Evolutionary conservation across 2,113 vertebrate species (phyloP).

Genomic region (Rhipidura dahli): DNA sequence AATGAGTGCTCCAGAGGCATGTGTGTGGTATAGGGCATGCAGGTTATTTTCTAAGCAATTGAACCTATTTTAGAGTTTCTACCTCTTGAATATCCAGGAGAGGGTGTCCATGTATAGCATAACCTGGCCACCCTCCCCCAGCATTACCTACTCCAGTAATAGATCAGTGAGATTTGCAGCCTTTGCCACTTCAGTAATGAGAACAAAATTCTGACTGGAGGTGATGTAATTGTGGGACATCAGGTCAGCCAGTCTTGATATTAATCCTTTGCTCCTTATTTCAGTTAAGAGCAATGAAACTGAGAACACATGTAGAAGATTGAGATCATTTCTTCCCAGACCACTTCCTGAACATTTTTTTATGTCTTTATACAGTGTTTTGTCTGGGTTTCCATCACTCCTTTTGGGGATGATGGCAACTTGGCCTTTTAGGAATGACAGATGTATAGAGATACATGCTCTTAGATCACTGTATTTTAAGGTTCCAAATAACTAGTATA

Average conservation of each 20-base stretch:
- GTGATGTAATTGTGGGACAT: conserved; percentile 7
- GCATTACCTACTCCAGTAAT: not conserved
- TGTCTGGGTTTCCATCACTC: not conserved
- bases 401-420: not conserved
- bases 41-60: not conserved
- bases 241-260: conserved; percentile 13
- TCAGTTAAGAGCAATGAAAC: not conserved
- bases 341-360: not conserved
- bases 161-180: not conserved
- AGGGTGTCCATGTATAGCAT: not conserved
- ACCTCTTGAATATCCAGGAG: not conserved
- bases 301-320: not conserved
- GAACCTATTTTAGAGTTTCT: not conserved
- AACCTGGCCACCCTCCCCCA: not conserved
- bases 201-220: not conserved
- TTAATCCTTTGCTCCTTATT: conserved; percentile 27
- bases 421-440: not conserved
- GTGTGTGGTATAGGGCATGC: too few relatives aligned
- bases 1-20: not conserved
- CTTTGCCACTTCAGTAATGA: conserved; percentile 3
- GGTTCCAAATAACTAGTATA: not conserved
- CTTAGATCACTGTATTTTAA: not conserved
- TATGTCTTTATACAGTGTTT: not conserved
- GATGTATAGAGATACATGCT: not conserved
- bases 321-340: not conserved